Evolutionary conservation across 30 jellyfish, hydroid and myxozoan species (phyloP).

Genomic region (Hydractinia symbiolongicarpus): DNA sequence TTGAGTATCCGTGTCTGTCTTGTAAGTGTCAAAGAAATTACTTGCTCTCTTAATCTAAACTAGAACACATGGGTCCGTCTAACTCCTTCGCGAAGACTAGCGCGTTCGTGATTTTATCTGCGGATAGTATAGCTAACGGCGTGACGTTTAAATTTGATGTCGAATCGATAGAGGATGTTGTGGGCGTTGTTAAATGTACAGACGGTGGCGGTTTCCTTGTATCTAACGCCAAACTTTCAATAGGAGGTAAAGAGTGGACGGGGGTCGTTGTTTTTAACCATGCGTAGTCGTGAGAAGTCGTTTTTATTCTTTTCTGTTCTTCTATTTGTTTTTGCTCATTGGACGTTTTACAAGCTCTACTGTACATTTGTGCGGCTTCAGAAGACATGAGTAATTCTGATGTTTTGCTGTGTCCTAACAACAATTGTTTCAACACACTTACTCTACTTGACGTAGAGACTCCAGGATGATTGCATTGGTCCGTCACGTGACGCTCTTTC

Average conservation of each 20-base stretch:
- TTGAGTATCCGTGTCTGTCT: no score
- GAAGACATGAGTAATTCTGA: background rate
- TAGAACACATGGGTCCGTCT: no score
- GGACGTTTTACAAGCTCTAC: background rate
- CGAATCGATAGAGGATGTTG: background rate
- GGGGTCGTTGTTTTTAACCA: background rate
- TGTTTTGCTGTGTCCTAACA: background rate
- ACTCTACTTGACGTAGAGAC: background rate
- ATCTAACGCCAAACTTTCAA: background rate
- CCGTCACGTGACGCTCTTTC: background rate
- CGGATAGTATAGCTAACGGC: background rate
- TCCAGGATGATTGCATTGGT: background rate
- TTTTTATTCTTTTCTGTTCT: background rate
- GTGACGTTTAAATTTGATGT: background rate
- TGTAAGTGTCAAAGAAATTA: no score
- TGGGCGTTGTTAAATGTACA: background rate
- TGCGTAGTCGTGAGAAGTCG: background rate
- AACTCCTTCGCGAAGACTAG: no score
- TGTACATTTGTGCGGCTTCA: background rate
- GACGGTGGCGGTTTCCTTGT: background rate
- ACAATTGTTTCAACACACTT: background rate
- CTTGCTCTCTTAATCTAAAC: no score
- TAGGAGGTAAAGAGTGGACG: background rate
- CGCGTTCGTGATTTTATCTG: slow-evolving; percentile 4
- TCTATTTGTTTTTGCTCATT: background rate